Evolutionary conservation across 2,888 invertebrate species (phyloP).

Genomic region (Lithophane leautieri): DNA sequence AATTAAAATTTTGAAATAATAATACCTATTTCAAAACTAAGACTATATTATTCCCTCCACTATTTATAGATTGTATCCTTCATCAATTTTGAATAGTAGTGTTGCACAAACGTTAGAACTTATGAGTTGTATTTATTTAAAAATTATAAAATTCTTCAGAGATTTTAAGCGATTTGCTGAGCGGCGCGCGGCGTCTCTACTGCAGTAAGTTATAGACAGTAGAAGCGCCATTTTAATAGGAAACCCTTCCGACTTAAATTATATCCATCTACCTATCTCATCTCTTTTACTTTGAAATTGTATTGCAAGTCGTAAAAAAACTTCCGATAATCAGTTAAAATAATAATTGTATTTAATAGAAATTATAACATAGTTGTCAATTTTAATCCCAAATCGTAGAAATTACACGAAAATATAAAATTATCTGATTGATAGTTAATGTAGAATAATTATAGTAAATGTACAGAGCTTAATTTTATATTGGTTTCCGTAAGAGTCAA

Average conservation of each 20-base stretch:
- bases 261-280: background rate
- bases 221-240: background rate
- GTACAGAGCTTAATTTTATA: conserved; percentile 42
- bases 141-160: background rate
- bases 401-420: conserved; percentile 38
- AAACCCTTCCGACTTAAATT: background rate
- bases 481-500: conserved; percentile 34
- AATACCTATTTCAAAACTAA: conserved; percentile 76
- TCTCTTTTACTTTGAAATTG: background rate
- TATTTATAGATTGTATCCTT: conserved; percentile 79
- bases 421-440: conserved; percentile 42
- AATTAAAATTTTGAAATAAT: conserved; percentile 58
- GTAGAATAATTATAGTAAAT: conserved; percentile 39
- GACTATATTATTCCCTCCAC: conserved; percentile 88
- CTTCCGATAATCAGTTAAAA: conserved; percentile 23
- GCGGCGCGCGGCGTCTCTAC: background rate
- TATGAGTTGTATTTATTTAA: conserved; percentile 26
- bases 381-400: conserved; percentile 57
- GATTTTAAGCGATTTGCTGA: conserved; percentile 3
- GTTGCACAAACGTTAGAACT: conserved; percentile 66
- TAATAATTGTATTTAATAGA: conserved; percentile 36
- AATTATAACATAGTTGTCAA: conserved; percentile 56
- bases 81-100: conserved; percentile 69
- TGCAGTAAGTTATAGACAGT: background rate
- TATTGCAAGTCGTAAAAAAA: conserved; percentile 1